These are phyloP conservation scores for Harpagifer antarcticus DNA, from an alignment of 2,797 vertebrate genomes.

Conservation along the genomic window DNA sequence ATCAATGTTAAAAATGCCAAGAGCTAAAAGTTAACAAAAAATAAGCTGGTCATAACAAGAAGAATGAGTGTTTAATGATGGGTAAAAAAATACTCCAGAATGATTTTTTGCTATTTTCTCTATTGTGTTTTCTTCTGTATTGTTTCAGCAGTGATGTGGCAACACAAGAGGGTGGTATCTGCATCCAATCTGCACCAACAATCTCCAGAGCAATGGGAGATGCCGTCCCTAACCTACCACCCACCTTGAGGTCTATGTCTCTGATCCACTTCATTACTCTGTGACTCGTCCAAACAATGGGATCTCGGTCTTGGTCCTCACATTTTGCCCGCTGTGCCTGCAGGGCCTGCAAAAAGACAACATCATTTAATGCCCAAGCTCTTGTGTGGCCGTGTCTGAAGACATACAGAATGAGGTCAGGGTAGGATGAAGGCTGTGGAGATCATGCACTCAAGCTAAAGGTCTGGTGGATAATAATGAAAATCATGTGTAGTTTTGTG, in stretches of 20 bases:
- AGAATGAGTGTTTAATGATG: not conserved
- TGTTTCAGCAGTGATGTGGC: conserved; percentile 19
- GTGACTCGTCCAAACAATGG: conserved; percentile 90
- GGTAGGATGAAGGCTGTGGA: conserved; percentile 21
- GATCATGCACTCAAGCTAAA: conserved; percentile 35
- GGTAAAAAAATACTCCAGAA: not conserved
- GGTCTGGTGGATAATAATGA: conserved; percentile 2
- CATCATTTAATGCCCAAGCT: conserved; percentile 16
- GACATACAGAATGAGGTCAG: conserved; percentile 41
- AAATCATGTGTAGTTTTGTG: conserved; percentile 26
- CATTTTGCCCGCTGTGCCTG: conserved; percentile 86
- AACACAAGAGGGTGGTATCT: conserved; percentile 33
- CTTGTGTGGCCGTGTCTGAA: conserved; percentile 22
- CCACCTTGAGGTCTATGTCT: conserved; percentile 91
- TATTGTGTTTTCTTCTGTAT: conserved; percentile 14
- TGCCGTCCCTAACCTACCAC: conserved; percentile 50
- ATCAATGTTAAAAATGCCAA: no score
- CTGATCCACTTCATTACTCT: conserved; percentile 90
- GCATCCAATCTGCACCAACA: conserved; percentile 24
- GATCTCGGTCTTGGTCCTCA: conserved; percentile 86
- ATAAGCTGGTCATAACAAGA: conserved; percentile 1
- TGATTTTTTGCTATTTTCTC: conserved; percentile 5
- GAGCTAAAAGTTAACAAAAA: conserved; percentile 11
- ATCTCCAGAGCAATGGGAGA: conserved; percentile 19
- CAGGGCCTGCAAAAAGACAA: conserved; percentile 78